A percentile compares a stretch with the other conserved stretches of the same genome.
phyloP scores from a whole-genome alignment of 2,888 invertebrate genomes.

The Chrysotoxum bicinctum region DNA sequence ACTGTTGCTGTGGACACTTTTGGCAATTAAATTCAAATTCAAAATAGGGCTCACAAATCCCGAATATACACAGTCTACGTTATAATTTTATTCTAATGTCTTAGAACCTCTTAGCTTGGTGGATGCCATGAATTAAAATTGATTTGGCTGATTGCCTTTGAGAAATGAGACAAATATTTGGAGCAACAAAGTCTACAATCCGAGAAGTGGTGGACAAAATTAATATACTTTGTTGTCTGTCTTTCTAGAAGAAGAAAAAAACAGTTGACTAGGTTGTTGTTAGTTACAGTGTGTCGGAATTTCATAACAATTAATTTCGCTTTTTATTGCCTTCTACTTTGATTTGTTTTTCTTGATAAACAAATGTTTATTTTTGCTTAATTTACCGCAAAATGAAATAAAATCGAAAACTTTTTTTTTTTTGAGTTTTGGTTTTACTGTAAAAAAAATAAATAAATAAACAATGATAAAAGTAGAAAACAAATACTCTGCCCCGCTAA shows the following conservation, averaged over 20 bases:
- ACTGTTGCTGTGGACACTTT: constrained; percentile 67
- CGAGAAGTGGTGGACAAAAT: neutral
- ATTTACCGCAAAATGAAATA: neutral
- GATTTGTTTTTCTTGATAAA: constrained; percentile 40
- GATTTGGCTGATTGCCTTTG: constrained; percentile 57
- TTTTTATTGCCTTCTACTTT: constrained; percentile 45
- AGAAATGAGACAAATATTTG: constrained; percentile 44
- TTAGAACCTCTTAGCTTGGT: constrained; percentile 1
- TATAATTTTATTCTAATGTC: neutral
- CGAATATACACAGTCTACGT: neutral
- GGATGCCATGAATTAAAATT: constrained; percentile 51
- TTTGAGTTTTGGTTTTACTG: constrained; percentile 5
- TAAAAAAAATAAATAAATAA: neutral
- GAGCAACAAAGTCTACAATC: constrained; percentile 15
- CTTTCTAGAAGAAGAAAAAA: neutral
- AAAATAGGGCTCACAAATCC: constrained; percentile 32
- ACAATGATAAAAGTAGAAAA: constrained; percentile 12
- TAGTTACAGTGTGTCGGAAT: neutral
- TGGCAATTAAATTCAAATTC: constrained; percentile 50
- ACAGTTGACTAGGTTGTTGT: neutral
- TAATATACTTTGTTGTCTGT: constrained; percentile 2
- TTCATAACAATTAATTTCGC: constrained; percentile 46
- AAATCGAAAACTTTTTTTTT: neutral
- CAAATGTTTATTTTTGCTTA: neutral
- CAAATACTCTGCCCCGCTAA: constrained; percentile 25